Evolutionary conservation across 2,888 invertebrate genomes (phyloP), one percentile per base, ranked within the genome.

Genomic region (Philopedon plagiatum): DNA sequence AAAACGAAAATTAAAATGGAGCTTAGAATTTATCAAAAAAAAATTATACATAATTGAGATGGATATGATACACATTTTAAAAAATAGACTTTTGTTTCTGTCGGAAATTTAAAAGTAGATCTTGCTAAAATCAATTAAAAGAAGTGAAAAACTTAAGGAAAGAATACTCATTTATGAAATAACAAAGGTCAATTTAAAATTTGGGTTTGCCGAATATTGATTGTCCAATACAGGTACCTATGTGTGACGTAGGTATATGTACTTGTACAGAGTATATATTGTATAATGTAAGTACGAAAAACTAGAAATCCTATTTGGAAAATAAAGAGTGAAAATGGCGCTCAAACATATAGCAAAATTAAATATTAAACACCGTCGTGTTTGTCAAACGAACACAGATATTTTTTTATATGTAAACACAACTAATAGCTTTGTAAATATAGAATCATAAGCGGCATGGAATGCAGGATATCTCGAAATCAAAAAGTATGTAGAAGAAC

Each of bases 361-460:
- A 44, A 44, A 19, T 29, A 51, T 26, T 23, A 56, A 9, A 32
- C 34, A 34, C 34, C 32, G 19, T 19, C 19, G 19, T 39, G 21
- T 39, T 57, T 57, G 19, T 5, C 37, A 57, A 57, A 39, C n/a
- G 39, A 34, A 21, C 19, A 57, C 21, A 57, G 39, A 57, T 29
- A 15, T 29, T 34, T 39, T 54, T 39, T 21, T 13, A 57, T 15
- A 8, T 39, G 49, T 57, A 19, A 32, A 37, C 13, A 57, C 0
- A 5, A 23, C 57, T 37, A 37, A 57, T 39, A 39, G 37, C 39
- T 57, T 11, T 57, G 57, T 57, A 57, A 57, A 57, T 57, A 57
- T 19, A 13, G 11, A 11, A 18, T 41, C 8, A 13, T 41, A 15
- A 41, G 18, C 18, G 8, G 2, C 5, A n/a, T 29, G n/a, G 19